Evolutionary conservation across 1,140 invertebrate species (phyloP), one percentile per base, ranked within the genome.

Genomic region (Epicauta chinensis): DNA sequence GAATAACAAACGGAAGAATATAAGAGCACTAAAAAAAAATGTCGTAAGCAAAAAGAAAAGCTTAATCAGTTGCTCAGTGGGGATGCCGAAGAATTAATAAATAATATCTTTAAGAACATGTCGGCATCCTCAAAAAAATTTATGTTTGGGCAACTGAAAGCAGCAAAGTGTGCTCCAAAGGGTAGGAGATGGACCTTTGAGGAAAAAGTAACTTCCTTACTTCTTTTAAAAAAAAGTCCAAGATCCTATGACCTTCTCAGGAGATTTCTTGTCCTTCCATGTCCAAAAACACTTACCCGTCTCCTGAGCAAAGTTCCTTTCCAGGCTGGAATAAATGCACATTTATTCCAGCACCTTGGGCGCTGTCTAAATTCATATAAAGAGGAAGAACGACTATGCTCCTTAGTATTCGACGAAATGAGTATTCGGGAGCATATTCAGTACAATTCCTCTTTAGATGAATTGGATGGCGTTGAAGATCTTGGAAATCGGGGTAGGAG

Each of bases 331-430:
- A 50, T 57, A 13, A 57, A 45, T 46, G 1, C 16, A 16, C 15
- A 17, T 32, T 29, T 57, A 16, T 36, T 57, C 3, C 16, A 53
- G 17, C n/a, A 53, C 43, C 9, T 47, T 53, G 29, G 15, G 45
- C 43, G 14, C 7, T 23, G 17, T 23, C 17, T 23, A 12, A 39
- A 10, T 44, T 16, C 16, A 42, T 16, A 15, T 43, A 44, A 49
- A 43, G 15, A 43, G 49, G 46, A 9, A 48, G 46, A 57, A 42
- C 32, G 32, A 35, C 43, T 37, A 39, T 43, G 46, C 17, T 16
- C 17, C 9, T 14, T 56, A 29, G 13, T 47, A 6, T 56, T 51
- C 40, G 54, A 56, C 32, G 54, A 56, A 51, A 40, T 52, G 11
- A 23, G 36, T 39, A 34, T 57, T 5, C 12, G n/a, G 16, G 13